Base-by-base conservation (phyloP, 2,888 invertebrate genomes). In the Aphodius sticticus region DNA sequence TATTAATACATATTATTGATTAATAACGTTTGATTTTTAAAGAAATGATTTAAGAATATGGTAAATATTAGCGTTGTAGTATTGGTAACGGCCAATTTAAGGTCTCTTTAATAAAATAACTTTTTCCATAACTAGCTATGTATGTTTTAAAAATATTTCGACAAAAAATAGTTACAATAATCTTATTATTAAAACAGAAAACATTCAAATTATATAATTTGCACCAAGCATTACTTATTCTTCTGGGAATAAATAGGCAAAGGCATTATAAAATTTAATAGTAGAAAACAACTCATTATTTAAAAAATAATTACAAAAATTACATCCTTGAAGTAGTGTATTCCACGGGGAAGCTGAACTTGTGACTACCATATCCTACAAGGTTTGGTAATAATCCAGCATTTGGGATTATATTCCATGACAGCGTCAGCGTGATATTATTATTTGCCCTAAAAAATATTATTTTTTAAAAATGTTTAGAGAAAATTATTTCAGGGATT, bases 401-500 rank as follows among this genome's bases (percentile, higher is more conserved):
- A 90, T 99, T 99, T 36, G 99, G 99, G 85, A 99, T 97, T 81
- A 99, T 97, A 90, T 99, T 99, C 97, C 97, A 99, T 0, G 97
- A 96, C 69, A 99, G 90, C n/a, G 95, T 96, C 80, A 99, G 90
- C 0, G 98, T 98, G 14, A 99, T 95, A 88, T 99, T 99, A 87
- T 94, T 94, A 90, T 99, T 97, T 80, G 94, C 96, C 88, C 97
- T 97, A 91, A 81, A 93, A 92, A 86, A 83, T 71, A 72, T 15
- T 69, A 77, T 77, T 74, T 77, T 70, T 76, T 78, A 1, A 26
- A 26, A 26, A 26, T 26, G 26, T 26, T 26, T 26, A n/a, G n/a
- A n/a, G n/a, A n/a, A n/a, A n/a, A n/a, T n/a, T n/a, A n/a, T n/a
- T n/a, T n/a, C n/a, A n/a, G n/a, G n/a, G n/a, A n/a, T n/a, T n/a